A percentile compares a stretch with the other conserved stretches of the same genome.
Evolutionary conservation across 2,888 invertebrate species (phyloP).

Genomic region (Amblyjoppa fuscipennis): DNA sequence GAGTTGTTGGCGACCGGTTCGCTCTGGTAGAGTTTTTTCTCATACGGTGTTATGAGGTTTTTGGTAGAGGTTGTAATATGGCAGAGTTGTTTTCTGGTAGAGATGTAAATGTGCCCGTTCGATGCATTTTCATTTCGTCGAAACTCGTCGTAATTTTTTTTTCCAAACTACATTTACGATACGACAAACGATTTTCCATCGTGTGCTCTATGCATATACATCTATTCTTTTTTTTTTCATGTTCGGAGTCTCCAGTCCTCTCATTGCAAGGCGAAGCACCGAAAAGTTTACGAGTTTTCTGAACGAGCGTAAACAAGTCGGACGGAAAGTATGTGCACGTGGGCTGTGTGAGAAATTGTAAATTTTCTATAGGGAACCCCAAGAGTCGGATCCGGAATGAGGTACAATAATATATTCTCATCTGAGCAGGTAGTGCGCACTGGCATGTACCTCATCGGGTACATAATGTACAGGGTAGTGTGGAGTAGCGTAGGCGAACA

Average conservation of each 20-base stretch:
- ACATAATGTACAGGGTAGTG: constrained; percentile 1
- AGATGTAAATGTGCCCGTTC: neutral
- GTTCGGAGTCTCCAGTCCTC: neutral
- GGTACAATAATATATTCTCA: constrained; percentile 12
- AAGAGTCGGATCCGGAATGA: constrained; percentile 9
- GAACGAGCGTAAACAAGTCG: constrained; percentile 5
- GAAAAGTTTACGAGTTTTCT: neutral
- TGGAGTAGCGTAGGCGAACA: neutral
- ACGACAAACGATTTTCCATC: neutral
- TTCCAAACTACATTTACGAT: neutral
- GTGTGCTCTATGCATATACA: neutral
- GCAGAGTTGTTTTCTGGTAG: neutral
- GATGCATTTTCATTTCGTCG: neutral
- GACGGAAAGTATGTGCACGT: neutral
- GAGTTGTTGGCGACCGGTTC: too few relatives aligned
- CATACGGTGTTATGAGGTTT: too few relatives aligned
- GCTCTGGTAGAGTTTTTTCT: too few relatives aligned
- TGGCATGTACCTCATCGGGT: neutral
- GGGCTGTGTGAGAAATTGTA: constrained; percentile 11
- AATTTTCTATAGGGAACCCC: neutral
- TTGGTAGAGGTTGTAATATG: neutral
- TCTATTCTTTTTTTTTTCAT: neutral
- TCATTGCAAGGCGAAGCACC: neutral
- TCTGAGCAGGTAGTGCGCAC: constrained; percentile 1
- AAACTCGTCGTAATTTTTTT: neutral